Base-by-base conservation (phyloP, 1,140 invertebrate genomes). In the Matsumurasca onukii region DNA sequence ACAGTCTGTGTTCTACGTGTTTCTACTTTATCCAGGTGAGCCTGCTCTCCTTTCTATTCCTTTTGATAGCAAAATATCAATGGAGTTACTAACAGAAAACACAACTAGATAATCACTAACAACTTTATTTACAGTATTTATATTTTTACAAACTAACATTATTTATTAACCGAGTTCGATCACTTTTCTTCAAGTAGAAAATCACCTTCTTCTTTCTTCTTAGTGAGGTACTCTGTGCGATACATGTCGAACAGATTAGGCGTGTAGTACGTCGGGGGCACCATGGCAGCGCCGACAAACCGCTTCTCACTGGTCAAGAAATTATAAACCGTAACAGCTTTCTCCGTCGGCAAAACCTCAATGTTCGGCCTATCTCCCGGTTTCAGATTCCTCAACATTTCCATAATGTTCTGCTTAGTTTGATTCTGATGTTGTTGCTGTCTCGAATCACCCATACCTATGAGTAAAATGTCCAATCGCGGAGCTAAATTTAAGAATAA, bases 311-410 rank as follows among this genome's bases (percentile, higher is more conserved):
- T 80, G 76, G 88, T 90, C 2, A 95, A 75, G 75, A 92, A 96
- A 79, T 96, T 96, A 76, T 91, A 96, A 1, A 90, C 91, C 5
- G 90, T 77, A 73, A 89, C 88, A 0, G 94, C 94, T 73, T 90
- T 84, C 66, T 91, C 84, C 29, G 91, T 90, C 2, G 89, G 82
- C 22, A 93, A 74, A 70, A 94, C 82, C 81, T 96, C 93, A 3
- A 88, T 74, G 69, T 80, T 84, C 20, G 93, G 86, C 70, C 82
- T 82, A 30, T 85, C 75, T 25, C 85, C 83, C 39, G 77, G 78
- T 39, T 88, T 78, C 66, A 86, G 82, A 17, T 80, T 74, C 25
- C 82, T 76, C 0, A 91, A 75, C 12, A 30, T 80, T 76, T 71
- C 73, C 51, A 72, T 84, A 17, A 78, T 78, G 66, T 39, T 70